phyloP scores from a whole-genome alignment of 1,140 invertebrate genomes.

The Drosophila cardini region DNA sequence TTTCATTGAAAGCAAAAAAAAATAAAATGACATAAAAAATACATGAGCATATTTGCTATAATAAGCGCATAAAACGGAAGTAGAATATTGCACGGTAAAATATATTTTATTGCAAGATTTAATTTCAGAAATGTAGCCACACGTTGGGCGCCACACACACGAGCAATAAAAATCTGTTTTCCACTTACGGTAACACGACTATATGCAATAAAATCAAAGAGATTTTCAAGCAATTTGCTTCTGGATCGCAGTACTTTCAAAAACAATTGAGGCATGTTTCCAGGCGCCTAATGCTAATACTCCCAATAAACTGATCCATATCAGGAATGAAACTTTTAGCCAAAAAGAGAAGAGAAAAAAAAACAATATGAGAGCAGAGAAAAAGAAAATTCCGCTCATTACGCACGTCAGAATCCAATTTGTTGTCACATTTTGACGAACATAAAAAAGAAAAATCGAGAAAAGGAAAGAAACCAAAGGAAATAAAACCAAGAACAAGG shows the following conservation, averaged over 20 bases:
- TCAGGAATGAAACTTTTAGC: slow-evolving; percentile 25
- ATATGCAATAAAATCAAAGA: slow-evolving; percentile 36
- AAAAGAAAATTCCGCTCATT: slow-evolving; percentile 60
- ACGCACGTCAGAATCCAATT: slow-evolving; percentile 79
- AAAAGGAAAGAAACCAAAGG: no score
- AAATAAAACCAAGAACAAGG: slow-evolving; percentile 12
- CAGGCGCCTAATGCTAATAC: slow-evolving; percentile 5
- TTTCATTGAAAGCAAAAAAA: not conserved
- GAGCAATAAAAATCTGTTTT: not conserved
- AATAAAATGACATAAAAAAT: slow-evolving; percentile 7
- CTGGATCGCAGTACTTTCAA: slow-evolving; percentile 10
- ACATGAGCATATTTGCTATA: not conserved
- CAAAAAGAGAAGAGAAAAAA: slow-evolving; percentile 7
- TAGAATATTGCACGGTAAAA: not conserved
- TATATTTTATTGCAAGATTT: slow-evolving; percentile 3
- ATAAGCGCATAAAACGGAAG: slow-evolving; percentile 12
- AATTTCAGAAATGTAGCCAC: slow-evolving; percentile 6
- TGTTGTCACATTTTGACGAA: slow-evolving; percentile 75
- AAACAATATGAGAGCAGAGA: no score
- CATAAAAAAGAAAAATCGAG: slow-evolving; percentile 50
- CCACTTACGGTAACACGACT: not conserved
- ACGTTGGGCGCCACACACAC: not conserved
- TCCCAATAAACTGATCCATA: slow-evolving; percentile 26
- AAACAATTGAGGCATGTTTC: slow-evolving; percentile 19
- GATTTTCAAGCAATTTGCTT: slow-evolving; percentile 41